Evolutionary conservation across 2,797 vertebrate species (phyloP).

Genomic region (Poecilia picta): DNA sequence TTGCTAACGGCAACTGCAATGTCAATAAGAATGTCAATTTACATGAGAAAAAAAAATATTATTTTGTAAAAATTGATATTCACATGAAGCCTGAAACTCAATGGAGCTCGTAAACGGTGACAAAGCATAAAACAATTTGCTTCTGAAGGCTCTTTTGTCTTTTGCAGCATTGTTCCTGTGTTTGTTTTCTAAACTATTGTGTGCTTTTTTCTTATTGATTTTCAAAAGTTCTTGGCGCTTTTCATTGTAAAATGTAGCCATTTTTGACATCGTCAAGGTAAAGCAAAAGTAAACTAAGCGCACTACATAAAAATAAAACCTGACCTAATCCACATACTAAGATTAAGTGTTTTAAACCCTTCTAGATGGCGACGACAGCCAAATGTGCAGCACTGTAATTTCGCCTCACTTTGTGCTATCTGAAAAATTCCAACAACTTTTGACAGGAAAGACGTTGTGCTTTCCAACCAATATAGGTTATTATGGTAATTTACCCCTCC

Average conservation of each 20-base stretch:
- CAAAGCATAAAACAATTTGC: neutral
- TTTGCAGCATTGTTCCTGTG: neutral
- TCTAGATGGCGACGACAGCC: too few relatives aligned
- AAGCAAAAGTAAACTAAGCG: neutral
- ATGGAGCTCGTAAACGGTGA: neutral
- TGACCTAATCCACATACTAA: neutral
- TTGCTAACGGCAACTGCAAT: neutral
- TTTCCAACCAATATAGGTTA: too few relatives aligned
- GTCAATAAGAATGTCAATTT: too few relatives aligned
- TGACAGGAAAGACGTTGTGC: too few relatives aligned
- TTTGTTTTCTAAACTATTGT: neutral
- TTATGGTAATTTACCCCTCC: too few relatives aligned
- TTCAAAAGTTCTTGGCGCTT: neutral
- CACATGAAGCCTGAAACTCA: neutral
- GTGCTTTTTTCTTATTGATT: neutral
- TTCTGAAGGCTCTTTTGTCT: neutral
- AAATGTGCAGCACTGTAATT: too few relatives aligned
- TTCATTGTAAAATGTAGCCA: neutral
- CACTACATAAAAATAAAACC: neutral
- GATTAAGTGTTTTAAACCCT: neutral
- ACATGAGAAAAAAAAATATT: neutral
- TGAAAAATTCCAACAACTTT: too few relatives aligned
- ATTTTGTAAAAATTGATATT: neutral
- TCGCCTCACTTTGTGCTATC: too few relatives aligned
- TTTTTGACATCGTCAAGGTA: neutral